phyloP scores from a whole-genome alignment of 2,888 invertebrate genomes.

The Hemistola chrysoprasaria region DNA sequence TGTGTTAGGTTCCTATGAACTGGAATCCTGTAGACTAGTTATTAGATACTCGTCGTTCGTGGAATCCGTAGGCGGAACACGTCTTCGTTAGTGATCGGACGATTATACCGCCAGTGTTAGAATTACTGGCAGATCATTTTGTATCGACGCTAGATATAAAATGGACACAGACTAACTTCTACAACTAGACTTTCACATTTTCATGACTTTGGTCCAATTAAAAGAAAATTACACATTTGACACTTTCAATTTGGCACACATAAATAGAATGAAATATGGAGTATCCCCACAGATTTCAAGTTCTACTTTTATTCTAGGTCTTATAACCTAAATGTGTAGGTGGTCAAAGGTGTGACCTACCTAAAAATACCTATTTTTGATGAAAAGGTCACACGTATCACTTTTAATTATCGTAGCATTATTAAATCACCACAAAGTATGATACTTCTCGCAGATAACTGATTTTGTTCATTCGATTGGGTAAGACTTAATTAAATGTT shows the following conservation, averaged over 20 bases:
- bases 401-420: too few species aligned
- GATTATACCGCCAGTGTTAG: conserved; percentile 14
- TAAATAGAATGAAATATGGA: too few species aligned
- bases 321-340: too few species aligned
- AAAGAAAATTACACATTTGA: too few species aligned
- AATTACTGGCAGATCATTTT: conserved; percentile 7
- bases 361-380: too few species aligned
- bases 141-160: conserved; percentile 7
- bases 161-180: not conserved
- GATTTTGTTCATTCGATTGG: conserved; percentile 28
- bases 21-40: conserved; percentile 17
- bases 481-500: conserved; percentile 29
- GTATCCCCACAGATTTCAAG: too few species aligned
- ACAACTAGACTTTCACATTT: too few species aligned
- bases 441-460: conserved; percentile 13
- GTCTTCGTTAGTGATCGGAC: conserved; percentile 22
- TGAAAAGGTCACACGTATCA: too few species aligned
- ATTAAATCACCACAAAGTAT: conserved; percentile 3
- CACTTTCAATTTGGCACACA: too few species aligned
- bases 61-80: conserved; percentile 22
- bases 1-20: conserved; percentile 6
- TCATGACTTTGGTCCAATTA: too few species aligned
- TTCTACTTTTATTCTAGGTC: too few species aligned
- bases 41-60: conserved; percentile 14
- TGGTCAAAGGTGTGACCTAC: too few species aligned